Evolutionary conservation across 2,888 invertebrate species (phyloP), one percentile per base, ranked within the genome.

Genomic region (Nomada goodeniana): DNA sequence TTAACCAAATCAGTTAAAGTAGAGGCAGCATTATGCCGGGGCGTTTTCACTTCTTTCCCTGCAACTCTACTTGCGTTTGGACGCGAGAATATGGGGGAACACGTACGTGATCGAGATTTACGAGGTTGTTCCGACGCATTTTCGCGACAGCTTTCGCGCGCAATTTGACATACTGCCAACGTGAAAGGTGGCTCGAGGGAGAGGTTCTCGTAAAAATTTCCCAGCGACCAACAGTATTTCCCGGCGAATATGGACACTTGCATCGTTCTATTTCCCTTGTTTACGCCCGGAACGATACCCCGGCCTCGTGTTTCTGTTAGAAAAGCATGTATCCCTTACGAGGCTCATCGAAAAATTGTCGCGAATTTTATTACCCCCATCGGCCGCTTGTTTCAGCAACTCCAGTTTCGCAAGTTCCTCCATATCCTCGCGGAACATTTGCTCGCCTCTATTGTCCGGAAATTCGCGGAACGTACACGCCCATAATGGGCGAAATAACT

Each of bases 81-180:
- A 29, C 0, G 20, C 20, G 13, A 7, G 53, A 23, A n/a, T 13
- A n/a, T 44, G 4, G 4, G 36, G 36, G 36, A 44, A 77, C 15
- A 15, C 50, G 52, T 36, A 64, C 29, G 55, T 59, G 57, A n/a
- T 5, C 50, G 76, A 82, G 71, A 86, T 83, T 87, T 87, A 77
- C 84, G 76, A 75, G 67, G 72, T 61, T 61, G 59, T 75, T 76
- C 44, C 68, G 60, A 11, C 67, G 76, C 59, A 79, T 80, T 85
- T 79, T 61, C 65, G 23, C 75, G 84, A 77, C 78, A 81, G 73
- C 81, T 85, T 85, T 84, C 87, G 76, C 85, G 80, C 76, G 84
- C 78, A 75, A 80, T 87, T 87, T 87, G 84, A 85, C 82, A 70
- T 77, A 84, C 78, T 75, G 76, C 70, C 71, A 74, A 80, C 76